Evolutionary conservation across 2,888 invertebrate species (phyloP).

Genomic region (Limnephilus auricula): DNA sequence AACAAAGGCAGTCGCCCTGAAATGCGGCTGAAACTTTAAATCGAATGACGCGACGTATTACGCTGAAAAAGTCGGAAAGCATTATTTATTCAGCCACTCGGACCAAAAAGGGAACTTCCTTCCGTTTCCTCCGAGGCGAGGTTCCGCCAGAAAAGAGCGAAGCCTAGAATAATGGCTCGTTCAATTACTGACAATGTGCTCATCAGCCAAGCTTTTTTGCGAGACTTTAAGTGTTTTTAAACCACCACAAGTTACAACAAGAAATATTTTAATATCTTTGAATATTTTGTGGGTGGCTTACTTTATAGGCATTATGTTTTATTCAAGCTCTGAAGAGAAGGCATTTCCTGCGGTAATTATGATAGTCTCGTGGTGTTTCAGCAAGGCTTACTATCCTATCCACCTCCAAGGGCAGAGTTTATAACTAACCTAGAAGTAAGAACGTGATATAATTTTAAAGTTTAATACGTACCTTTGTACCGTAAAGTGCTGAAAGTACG

Average conservation of each 20-base stretch:
- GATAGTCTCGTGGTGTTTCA: not conserved
- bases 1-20: slow-evolving; percentile 39
- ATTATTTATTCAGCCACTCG: slow-evolving; percentile 63
- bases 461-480: not conserved
- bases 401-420: not conserved
- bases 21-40: slow-evolving; percentile 56
- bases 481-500: not conserved
- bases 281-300: not conserved
- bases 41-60: slow-evolving; percentile 58
- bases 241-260: not conserved
- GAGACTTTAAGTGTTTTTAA: not conserved
- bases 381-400: not conserved
- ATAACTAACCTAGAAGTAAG: not conserved
- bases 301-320: not conserved
- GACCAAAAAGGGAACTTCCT: slow-evolving; percentile 52
- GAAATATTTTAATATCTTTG: not conserved
- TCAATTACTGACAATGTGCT: slow-evolving; percentile 54
- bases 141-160: slow-evolving; percentile 26
- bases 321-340: not conserved
- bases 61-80: slow-evolving; percentile 60
- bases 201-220: slow-evolving; percentile 15
- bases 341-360: slow-evolving; percentile 6
- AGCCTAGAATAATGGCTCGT: slow-evolving; percentile 52
- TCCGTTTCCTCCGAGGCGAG: slow-evolving; percentile 40
- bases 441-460: not conserved